Evolutionary conservation across 2,888 invertebrate genomes (phyloP).

Genomic region (Nephrotoma appendiculata): DNA sequence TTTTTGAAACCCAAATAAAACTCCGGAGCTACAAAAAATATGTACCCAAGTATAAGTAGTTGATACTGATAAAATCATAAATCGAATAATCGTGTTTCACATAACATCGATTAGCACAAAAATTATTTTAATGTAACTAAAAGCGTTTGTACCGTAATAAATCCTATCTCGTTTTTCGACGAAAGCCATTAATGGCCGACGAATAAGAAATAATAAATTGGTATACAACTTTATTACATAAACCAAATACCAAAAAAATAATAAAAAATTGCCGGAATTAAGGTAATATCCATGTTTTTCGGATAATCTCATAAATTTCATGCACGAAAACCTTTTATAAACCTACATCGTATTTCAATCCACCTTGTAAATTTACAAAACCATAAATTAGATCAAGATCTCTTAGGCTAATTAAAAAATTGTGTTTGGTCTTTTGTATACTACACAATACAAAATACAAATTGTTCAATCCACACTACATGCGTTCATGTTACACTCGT

Average conservation of each 20-base stretch:
- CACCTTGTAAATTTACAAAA: neutral
- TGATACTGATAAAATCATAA: too few species aligned
- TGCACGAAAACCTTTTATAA: neutral
- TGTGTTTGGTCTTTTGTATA: neutral
- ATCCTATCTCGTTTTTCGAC: neutral
- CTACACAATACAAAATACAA: neutral
- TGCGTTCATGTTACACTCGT: neutral
- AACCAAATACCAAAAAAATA: neutral
- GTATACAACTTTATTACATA: neutral
- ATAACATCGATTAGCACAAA: neutral
- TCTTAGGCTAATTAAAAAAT: neutral
- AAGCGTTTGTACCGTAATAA: neutral
- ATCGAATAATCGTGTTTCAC: too few species aligned
- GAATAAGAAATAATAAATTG: neutral
- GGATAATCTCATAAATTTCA: neutral
- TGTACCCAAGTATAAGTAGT: too few species aligned
- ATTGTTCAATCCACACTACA: neutral
- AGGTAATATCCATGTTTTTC: neutral
- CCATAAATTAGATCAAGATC: neutral
- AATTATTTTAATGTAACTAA: neutral
- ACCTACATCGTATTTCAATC: neutral
- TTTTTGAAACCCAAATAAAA: too few species aligned
- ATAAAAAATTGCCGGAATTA: neutral
- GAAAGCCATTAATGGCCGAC: neutral
- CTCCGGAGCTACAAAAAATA: too few species aligned